Base-by-base conservation (phyloP, 2,113 vertebrate genomes). In the Sceloporus undulatus region DNA sequence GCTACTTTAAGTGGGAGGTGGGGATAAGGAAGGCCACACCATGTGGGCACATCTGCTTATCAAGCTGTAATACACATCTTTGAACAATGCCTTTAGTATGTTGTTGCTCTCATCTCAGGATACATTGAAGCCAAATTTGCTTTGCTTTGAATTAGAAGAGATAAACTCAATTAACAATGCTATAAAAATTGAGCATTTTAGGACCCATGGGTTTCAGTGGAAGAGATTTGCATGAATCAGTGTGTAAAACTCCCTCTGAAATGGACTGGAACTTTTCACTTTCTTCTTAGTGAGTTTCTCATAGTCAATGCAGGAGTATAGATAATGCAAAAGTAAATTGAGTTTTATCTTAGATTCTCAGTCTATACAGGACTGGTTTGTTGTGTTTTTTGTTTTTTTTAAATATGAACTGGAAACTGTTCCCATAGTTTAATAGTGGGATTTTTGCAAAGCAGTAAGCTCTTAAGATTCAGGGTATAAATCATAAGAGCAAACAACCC, bases 1-100 rank as follows among this genome's bases (percentile, higher is more conserved):
- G 52, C 3, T 80, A 48, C 74, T 88, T 81, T 68, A 88, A 77
- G 78, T 59, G 80, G 29, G 27, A 78, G 78, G 48, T 48, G 48
- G 48, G 48, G 34, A n/a, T 9, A 13, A 34, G 9, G n/a, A 38
- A 42, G 66, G 48, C 23, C 23, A 68, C 13, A 27, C 5, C 16
- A 0, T 66, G 5, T 56, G 59, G 56, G 27, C 56, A 74, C 40
- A 52, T 25, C 70, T 62, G 29, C 27, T 82, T 52, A 79, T 76
- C 19, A 76, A 66, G 29, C 59, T 83, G 59, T 70, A 83, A 68
- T 48, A 42, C 34, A 52, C 29, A 0, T 75, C 25, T 54, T n/a
- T 83, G 42, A 21, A 70, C 56, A 29, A 62, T 38, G 23, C 21
- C 62, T 42, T 71, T 56, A 71, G 9, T 13, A 29, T 73, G 42